Base-by-base conservation (phyloP, 2,113 vertebrate species). In the Tenrec ecaudatus region DNA sequence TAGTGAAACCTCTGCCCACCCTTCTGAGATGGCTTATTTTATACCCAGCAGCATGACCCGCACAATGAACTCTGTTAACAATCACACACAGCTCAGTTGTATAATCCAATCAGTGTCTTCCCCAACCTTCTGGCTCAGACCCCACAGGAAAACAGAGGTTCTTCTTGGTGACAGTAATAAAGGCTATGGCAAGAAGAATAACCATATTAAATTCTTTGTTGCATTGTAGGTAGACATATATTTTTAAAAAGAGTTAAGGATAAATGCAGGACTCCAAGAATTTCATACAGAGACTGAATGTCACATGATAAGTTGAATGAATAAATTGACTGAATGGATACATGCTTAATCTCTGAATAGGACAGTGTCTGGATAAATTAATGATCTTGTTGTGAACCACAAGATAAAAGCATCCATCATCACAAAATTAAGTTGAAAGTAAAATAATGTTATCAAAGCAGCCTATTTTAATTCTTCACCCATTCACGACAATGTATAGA, bases 231-330 rank as follows among this genome's bases (percentile, higher is more conserved):
- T 47, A 47, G 43, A 47, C 43, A 47, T 47, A 10, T 47, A 47
- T 47, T 47, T 47, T 53, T 10, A 12, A 40, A 40, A 40, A 53
- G 11, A 53, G 47, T 53, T 53, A 38, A 43, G 40, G 58, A 82
- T 23, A 38, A 12, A 75, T 38, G 38, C 53, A 36, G 25, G 40
- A 36, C 36, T 3, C 62, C 43, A 84, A 73, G 6, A 11, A 2
- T 73, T 78, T 93, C 60, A 29, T 25, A 68, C 75, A 94, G 84
- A 88, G 40, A 43, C 11, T 0, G 6, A 47, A 88, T 43, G 66
- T 87, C 43, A 57, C 40, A 27, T 43, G 31, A 85, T 68, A 93
- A 76, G 81, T 4, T 71, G 64, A 90, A 92, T 31, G 29, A 82
- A 79, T 71, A 77, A 77, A 66, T 23, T 82, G 38, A 80, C 14